Evolutionary conservation across 30 jellyfish, hydroid and myxozoan genomes (phyloP), one percentile per base, ranked within the genome.

Genomic region (Aurelia coerulea): DNA sequence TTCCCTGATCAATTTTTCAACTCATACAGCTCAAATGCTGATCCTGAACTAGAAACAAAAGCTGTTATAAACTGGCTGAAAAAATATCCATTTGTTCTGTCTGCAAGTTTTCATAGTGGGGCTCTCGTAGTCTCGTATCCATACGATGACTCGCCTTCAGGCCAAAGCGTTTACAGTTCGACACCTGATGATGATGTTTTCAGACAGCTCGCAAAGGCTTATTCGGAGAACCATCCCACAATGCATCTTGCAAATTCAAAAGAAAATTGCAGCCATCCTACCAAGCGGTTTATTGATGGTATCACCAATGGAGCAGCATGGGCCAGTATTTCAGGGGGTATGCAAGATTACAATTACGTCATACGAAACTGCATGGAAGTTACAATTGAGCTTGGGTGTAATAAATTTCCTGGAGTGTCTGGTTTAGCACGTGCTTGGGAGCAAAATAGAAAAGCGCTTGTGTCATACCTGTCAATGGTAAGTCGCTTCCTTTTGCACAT

Each of bases 231-330:
- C 79, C 99, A 96, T 82, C 99, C 99, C 81, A 85, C 95, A 41
- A 96, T 96, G 98, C 99, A 96, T 78, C 76, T 90, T 19, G 98
- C 98, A 2, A 96, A 90, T 69, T 91, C 99, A 16, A 96, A 91
- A 74, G 97, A 81, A 82, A 91, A 96, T 60, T 96, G 99, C 77
- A 70, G 92, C 54, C 92, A 85, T 29, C 96, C 98, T n/a, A 53
- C 87, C 74, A 79, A 78, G 23, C 97, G 97, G 4, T 96, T 96
- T 59, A 91, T 96, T 64, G 99, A 92, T 53, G 99, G 99, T 4
- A 92, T 96, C 18, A 85, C 98, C 6, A 96, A 96, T 62, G 99
- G 99, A 4, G 99, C 99, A n/a, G 99, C 97, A 1, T 96, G 99
- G 99, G 93, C 98, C 18, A 80, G 98, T 65, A 65, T 96, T 6